Conservation (phyloP, 2,888 invertebrate species). For the Maniola hyperantus region DNA sequence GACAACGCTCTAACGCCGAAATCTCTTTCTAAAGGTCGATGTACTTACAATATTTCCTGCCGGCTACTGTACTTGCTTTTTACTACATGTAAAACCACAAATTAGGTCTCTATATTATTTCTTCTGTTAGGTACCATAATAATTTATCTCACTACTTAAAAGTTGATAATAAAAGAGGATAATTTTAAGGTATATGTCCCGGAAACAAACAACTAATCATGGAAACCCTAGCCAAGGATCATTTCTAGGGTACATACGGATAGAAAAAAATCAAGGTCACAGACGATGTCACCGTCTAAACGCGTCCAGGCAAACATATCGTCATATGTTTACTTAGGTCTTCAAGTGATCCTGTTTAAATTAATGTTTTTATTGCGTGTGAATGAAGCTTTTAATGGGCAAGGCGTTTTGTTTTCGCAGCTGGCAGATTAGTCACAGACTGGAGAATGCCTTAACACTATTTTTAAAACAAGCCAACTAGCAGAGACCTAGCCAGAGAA, state of each 20-base stretch:
- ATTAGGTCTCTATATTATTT: no score
- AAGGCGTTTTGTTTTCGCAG: conserved; percentile 16
- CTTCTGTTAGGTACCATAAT: no score
- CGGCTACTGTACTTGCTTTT: no score
- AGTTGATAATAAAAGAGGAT: no score
- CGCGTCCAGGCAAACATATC: conserved; percentile 20
- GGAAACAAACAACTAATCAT: background rate
- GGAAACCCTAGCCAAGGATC: conserved; percentile 10
- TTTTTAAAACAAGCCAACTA: background rate
- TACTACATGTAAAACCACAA: no score
- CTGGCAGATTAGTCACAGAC: conserved; percentile 10
- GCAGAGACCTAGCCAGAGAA: background rate
- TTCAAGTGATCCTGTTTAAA: conserved; percentile 21
- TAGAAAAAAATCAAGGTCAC: conserved; percentile 35
- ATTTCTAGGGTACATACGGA: conserved; percentile 18
- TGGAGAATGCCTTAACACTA: background rate
- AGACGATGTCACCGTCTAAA: conserved; percentile 33
- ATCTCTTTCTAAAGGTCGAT: no score
- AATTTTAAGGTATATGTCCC: background rate
- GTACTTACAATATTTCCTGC: no score
- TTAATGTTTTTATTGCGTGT: conserved; percentile 23
- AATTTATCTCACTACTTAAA: no score
- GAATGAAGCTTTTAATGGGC: conserved; percentile 15
- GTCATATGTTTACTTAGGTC: conserved; percentile 18
- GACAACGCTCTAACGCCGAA: no score